Evolutionary conservation across 1,140 invertebrate genomes (phyloP), one percentile per base, ranked within the genome.

Genomic region (Diorhabda sublineata): DNA sequence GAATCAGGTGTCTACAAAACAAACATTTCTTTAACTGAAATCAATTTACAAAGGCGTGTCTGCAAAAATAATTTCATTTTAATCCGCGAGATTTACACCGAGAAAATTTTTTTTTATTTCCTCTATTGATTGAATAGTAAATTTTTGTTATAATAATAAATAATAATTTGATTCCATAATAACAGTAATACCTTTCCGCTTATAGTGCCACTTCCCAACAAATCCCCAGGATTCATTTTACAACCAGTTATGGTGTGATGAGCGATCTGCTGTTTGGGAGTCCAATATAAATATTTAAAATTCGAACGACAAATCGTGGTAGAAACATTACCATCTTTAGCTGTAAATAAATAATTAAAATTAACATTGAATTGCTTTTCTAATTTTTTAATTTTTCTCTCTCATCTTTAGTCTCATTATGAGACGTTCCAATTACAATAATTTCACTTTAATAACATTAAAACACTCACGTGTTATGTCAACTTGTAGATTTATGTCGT

Each of bases 211-310:
- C 97, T 98, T 3, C 90, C 96, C 84, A 99, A 87, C 41, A 99
- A 82, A 84, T 99, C 98, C 0, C 97, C 98, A 26, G 96, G 89
- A 74, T 92, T 91, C 8, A 98, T 83, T 81, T 98, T 99, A 81
- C 98, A 99, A 4, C 98, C 98, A 58, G 94, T 97, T 2, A 97
- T 85, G 0, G 97, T 95, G 78, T 99, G 98, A 83, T 99, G 98
- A 42, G 94, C 93, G 9, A 99, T 83, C 83, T 98, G 97, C 81
- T 99, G 98, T 78, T 97, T 94, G 61, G 93, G 89, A 3, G 96
- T 98, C 98, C 98, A 99, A 80, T 99, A 99, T 82, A 99, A 84
- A 81, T 94, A 87, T 80, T 89, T 88, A 75, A 90, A 95, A 81
- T 95, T 96, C 26, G 91, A 92, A 1, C 87, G 83, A 71, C 87